Evolutionary conservation across 1,140 invertebrate species (phyloP).

Genomic region (Lordiphosa clarofinis): DNA sequence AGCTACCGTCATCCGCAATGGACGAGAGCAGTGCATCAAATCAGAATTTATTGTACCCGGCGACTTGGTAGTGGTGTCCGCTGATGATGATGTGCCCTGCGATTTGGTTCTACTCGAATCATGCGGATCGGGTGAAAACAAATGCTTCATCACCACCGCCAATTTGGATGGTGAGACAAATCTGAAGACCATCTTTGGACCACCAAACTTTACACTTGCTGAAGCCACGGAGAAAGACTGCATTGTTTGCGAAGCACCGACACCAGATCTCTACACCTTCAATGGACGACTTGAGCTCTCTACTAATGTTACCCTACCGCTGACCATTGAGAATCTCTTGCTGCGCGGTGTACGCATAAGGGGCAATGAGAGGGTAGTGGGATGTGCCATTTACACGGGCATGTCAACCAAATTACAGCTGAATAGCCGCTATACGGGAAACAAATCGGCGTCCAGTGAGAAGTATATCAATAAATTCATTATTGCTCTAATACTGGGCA

Average conservation of each 20-base stretch:
- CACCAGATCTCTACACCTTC: constrained; percentile 88
- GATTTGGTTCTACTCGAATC: constrained; percentile 87
- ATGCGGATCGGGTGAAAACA: constrained; percentile 90
- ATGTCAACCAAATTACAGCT: constrained; percentile 91
- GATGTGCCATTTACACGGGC: constrained; percentile 90
- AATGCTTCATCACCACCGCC: constrained; percentile 99
- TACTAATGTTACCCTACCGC: constrained; percentile 65
- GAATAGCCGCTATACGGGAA: constrained; percentile 88
- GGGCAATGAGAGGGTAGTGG: constrained; percentile 88
- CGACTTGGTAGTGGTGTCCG: constrained; percentile 85
- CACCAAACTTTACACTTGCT: constrained; percentile 73
- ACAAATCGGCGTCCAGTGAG: constrained; percentile 91
- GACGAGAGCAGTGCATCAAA: constrained; percentile 81
- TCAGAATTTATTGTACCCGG: constrained; percentile 84
- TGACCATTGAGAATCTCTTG: constrained; percentile 87
- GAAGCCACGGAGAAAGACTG: constrained; percentile 19
- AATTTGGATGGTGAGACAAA: constrained; percentile 99
- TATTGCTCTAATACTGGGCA: constrained; percentile 60
- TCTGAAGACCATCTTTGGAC: constrained; percentile 90
- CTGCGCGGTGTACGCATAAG: constrained; percentile 88
- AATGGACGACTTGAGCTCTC: constrained; percentile 84
- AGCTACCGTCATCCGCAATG: constrained; percentile 83
- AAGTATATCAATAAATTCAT: constrained; percentile 88
- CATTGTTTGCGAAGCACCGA: constrained; percentile 85
- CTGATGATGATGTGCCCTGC: constrained; percentile 88